These are phyloP conservation scores for Eustalomyia histrio DNA, from an alignment of 2,888 invertebrate species.

Conservation along the genomic window DNA sequence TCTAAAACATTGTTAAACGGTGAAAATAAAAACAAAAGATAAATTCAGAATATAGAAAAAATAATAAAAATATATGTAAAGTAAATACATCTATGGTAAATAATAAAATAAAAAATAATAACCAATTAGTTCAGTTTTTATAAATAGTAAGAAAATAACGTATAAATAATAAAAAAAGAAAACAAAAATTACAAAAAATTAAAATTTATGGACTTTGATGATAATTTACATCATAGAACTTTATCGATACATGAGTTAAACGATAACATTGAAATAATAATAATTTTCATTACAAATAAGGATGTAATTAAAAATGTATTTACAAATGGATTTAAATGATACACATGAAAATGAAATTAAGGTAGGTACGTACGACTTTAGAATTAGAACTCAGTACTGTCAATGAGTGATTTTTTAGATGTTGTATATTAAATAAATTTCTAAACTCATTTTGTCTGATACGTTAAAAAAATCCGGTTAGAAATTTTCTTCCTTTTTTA, in stretches of 20 bases:
- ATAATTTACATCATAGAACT: background rate
- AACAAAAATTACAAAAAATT: background rate
- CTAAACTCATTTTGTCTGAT: no score
- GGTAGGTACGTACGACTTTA: constrained; percentile 52
- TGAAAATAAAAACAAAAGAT: constrained; percentile 14
- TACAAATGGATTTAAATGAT: constrained; percentile 68
- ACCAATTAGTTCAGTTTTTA: background rate
- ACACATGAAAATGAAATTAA: constrained; percentile 65
- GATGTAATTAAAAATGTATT: constrained; percentile 65
- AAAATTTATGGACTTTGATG: constrained; percentile 1
- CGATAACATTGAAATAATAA: constrained; percentile 38
- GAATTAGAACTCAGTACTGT: no score
- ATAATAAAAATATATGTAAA: background rate
- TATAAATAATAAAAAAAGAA: background rate
- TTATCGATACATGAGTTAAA: constrained; percentile 17
- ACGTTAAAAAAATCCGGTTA: no score
- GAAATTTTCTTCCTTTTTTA: no score
- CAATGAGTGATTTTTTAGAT: no score
- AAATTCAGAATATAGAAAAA: background rate
- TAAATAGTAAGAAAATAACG: background rate
- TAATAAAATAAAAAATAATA: background rate
- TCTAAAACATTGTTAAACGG: constrained; percentile 6
- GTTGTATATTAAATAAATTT: no score
- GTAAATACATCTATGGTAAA: background rate
- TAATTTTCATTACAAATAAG: constrained; percentile 47